Evolutionary conservation across 2,888 invertebrate genomes (phyloP), one percentile per base, ranked within the genome.

Genomic region (Phengaris alcon): DNA sequence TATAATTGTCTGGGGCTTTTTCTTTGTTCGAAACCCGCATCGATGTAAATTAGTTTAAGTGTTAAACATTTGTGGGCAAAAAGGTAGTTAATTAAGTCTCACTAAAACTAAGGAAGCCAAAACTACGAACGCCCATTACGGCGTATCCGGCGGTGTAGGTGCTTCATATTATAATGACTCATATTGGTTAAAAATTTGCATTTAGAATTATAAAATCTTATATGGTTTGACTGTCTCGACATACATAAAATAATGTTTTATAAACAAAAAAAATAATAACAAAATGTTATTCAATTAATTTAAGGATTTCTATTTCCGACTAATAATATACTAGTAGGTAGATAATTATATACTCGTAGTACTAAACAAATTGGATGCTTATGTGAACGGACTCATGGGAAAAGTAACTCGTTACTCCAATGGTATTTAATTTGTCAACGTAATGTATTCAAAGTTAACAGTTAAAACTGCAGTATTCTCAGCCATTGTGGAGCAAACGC

Each of bases 101-200:
- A 72, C 72, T 52, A 72, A 72, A 52, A 52, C 52, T 72, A 72
- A 72, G 72, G 72, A 72, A 72, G 72, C 72, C 72, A 72, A 72
- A 72, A 72, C 72, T 72, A 72, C 72, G 22, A 72, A 52, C 72
- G 52, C 52, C 72, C 52, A 72, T 72, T 72, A 72, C 46, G 72
- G 72, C 72, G 72, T 54, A 72, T 72, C 72, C 72, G 72, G 72
- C 72, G 54, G 72, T 72, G 72, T 72, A 72, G 72, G 72, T 72
- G 72, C 72, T 72, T 54, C 72, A 52, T 52, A 54, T 35, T 35
- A 4, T 69, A 69, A 48, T 72, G 72, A 72, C 52, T 72, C 72
- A 72, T 72, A 69, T 54, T 72, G 52, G 22, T 72, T 13, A 54
- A 72, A 68, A 72, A 54, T 72, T 46, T 69, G 46, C 48, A 48